Evolutionary conservation across 30 jellyfish, hydroid and myxozoan species (phyloP).

Genomic region (Hydractinia echinata): DNA sequence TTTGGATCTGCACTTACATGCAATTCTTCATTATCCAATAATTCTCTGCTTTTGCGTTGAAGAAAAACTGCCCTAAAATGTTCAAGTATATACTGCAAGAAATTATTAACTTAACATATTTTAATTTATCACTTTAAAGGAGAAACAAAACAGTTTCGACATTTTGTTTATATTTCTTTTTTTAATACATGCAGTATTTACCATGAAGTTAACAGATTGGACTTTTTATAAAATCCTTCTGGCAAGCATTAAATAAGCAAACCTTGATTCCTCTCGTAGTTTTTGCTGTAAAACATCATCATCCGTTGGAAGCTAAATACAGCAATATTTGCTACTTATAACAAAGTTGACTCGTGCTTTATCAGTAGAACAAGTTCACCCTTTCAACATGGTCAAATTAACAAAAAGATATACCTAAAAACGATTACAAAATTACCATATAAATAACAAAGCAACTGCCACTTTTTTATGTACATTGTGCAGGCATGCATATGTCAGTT

Average conservation of each 20-base stretch:
- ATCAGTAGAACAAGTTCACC: too few species aligned
- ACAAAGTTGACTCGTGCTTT: too few species aligned
- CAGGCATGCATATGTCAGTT: too few species aligned
- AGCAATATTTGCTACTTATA: too few species aligned
- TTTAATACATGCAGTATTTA: too few species aligned
- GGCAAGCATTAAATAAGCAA: background rate
- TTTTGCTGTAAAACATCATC: conserved; percentile 92
- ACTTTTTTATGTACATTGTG: too few species aligned
- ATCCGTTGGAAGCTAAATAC: conserved; percentile 77
- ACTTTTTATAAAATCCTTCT: background rate
- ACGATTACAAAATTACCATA: too few species aligned
- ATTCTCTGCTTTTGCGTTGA: conserved; percentile 86
- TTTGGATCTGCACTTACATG: conserved; percentile 41
- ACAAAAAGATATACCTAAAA: too few species aligned
- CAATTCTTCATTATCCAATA: conserved; percentile 89
- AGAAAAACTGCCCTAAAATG: conserved; percentile 68
- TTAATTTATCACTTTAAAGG: background rate
- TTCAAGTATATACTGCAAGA: background rate
- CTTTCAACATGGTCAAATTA: too few species aligned
- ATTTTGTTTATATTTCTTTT: background rate
- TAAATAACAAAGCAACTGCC: too few species aligned
- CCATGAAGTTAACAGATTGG: background rate
- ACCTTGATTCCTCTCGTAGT: conserved; percentile 89
- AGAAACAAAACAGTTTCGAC: background rate
- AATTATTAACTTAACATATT: background rate